Evolutionary conservation across 2,113 vertebrate genomes (phyloP).

Genomic region (Myrmecophaga tridactyla): DNA sequence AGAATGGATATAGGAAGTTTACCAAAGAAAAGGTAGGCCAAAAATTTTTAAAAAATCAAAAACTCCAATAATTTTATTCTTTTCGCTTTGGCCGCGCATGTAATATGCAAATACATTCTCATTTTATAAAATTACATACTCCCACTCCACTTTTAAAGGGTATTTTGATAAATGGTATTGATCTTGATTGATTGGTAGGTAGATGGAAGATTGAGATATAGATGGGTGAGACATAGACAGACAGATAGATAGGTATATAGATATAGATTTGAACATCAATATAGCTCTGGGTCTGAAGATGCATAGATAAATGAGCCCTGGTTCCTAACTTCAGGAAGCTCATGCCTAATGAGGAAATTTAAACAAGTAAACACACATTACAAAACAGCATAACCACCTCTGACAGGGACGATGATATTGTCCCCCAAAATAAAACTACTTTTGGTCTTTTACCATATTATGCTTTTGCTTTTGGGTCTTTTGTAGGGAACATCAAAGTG

Average conservation of each 20-base stretch:
- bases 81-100: background rate
- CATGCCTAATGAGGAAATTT: background rate
- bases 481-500: background rate
- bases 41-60: background rate
- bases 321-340: background rate
- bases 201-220: background rate
- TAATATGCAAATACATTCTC: background rate
- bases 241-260: background rate
- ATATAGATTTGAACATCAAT: background rate
- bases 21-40: background rate
- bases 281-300: background rate
- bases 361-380: background rate
- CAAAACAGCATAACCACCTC: background rate
- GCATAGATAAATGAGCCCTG: background rate
- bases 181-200: background rate
- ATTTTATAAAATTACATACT: background rate
- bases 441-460: background rate
- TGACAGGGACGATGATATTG: background rate
- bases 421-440: background rate
- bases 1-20: background rate
- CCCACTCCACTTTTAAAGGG: background rate
- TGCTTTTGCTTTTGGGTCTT: background rate
- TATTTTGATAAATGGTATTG: background rate
- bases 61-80: background rate
- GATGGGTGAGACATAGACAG: background rate